Conservation (phyloP, 1,140 invertebrate genomes). For the Catajapyx aquilonaris region DNA sequence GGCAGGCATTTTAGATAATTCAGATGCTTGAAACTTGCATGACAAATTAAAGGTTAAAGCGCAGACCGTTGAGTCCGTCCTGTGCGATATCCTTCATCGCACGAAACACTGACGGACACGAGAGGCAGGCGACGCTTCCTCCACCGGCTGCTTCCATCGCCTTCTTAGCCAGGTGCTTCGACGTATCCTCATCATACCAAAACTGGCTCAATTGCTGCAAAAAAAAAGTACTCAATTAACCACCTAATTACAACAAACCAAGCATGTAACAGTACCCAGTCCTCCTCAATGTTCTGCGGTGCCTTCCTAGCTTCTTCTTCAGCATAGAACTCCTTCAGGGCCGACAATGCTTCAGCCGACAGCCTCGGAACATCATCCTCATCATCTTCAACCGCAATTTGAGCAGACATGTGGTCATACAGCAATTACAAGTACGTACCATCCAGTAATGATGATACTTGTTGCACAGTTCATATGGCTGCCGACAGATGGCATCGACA, state of each 20-base stretch:
- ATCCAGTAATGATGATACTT: too few relatives aligned
- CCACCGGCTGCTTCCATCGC: constrained; percentile 26
- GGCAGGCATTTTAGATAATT: constrained; percentile 4
- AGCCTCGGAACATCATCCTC: constrained; percentile 44
- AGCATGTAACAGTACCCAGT: constrained; percentile 42
- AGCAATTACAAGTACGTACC: too few relatives aligned
- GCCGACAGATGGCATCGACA: too few relatives aligned
- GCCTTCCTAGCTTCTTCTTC: constrained; percentile 41
- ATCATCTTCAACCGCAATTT: constrained; percentile 9
- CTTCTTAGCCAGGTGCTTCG: constrained; percentile 39
- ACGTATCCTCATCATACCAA: constrained; percentile 74
- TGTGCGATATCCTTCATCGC: constrained; percentile 31
- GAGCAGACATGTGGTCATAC: too few relatives aligned
- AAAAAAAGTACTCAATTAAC: constrained; percentile 7
- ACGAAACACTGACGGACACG: constrained; percentile 68
- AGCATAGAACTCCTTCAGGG: constrained; percentile 57
- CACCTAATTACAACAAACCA: background rate
- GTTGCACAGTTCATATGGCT: too few relatives aligned
- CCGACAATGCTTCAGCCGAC: constrained; percentile 46
- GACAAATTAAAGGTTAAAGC: constrained; percentile 1
- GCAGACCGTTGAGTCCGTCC: constrained; percentile 10
- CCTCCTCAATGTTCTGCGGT: constrained; percentile 39
- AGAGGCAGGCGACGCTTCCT: constrained; percentile 60
- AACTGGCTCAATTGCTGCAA: constrained; percentile 89
- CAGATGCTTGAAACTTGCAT: background rate